Conservation (phyloP, 2,797 vertebrate genomes). For the Syngnathus rostellatus region DNA sequence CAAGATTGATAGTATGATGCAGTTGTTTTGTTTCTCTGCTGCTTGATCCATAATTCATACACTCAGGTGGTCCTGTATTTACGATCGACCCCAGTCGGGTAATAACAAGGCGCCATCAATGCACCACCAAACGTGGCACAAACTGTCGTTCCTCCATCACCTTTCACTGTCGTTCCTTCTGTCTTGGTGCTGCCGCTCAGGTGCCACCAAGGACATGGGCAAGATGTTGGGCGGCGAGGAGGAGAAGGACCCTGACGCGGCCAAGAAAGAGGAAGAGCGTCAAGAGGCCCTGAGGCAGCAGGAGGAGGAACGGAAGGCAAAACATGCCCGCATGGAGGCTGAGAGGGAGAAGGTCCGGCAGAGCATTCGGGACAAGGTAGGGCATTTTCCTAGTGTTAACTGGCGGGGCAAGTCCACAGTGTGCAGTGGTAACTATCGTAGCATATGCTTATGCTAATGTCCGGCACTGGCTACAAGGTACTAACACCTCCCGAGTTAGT, state of each 20-base stretch:
- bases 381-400: too few species aligned
- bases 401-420: background rate
- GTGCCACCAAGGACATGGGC: slow-evolving; percentile 99
- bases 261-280: slow-evolving; percentile 95
- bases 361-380: slow-evolving; percentile 95
- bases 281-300: slow-evolving; percentile 95
- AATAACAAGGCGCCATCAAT: slow-evolving; percentile 23
- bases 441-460: too few species aligned
- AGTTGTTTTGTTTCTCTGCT: slow-evolving; percentile 40
- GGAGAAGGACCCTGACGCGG: slow-evolving; percentile 93
- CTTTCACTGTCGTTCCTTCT: background rate
- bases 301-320: slow-evolving; percentile 94
- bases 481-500: too few species aligned
- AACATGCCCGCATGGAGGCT: slow-evolving; percentile 91
- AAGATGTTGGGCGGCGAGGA: slow-evolving; percentile 98
- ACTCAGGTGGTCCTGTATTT: slow-evolving; percentile 60
- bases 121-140: background rate
- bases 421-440: background rate
- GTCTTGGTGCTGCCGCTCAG: slow-evolving; percentile 47
- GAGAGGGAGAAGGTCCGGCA: slow-evolving; percentile 97
- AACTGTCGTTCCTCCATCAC: background rate
- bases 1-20: slow-evolving; percentile 50
- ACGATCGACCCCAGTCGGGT: slow-evolving; percentile 45
- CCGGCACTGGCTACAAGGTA: background rate
- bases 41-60: slow-evolving; percentile 59